A percentile compares a stretch with the other conserved stretches of the same genome.
phyloP scores from a whole-genome alignment of 2,888 invertebrate genomes.

The Galerucella pusilla region DNA sequence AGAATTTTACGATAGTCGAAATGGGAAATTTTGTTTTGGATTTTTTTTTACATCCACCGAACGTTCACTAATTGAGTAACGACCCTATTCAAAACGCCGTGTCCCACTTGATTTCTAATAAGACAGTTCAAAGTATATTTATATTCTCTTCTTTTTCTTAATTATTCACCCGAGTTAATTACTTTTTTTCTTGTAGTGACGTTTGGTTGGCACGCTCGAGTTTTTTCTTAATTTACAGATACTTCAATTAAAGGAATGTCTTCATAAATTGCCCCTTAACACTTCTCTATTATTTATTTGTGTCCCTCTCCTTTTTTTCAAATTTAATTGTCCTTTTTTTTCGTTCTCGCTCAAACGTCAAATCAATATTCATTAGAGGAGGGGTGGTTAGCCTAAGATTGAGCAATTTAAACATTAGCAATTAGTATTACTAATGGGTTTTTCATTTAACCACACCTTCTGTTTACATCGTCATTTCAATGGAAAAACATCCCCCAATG shows the following conservation, averaged over 20 bases:
- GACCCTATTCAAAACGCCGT: conserved; percentile 23
- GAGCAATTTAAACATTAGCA: conserved; percentile 27
- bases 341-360: conserved; percentile 33
- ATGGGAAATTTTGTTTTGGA: background rate
- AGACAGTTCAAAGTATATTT: conserved; percentile 49
- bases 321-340: conserved; percentile 37
- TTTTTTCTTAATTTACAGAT: conserved; percentile 58
- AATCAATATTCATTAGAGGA: conserved; percentile 47
- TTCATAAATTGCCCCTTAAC: conserved; percentile 55
- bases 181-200: conserved; percentile 52
- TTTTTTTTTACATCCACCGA: background rate
- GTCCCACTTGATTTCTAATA: conserved; percentile 49
- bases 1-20: conserved; percentile 17
- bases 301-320: conserved; percentile 39
- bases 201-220: conserved; percentile 55
- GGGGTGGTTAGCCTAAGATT: conserved; percentile 37
- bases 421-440: conserved; percentile 35
- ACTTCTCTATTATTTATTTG: conserved; percentile 53
- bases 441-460: conserved; percentile 43
- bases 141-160: conserved; percentile 51
- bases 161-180: conserved; percentile 58
- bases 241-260: conserved; percentile 58
- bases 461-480: conserved; percentile 7
- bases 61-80: conserved; percentile 20
- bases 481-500: background rate